Conservation (phyloP, 30 jellyfish, hydroid and myxozoan species). For the Chrysaora quinquecirrha region DNA sequence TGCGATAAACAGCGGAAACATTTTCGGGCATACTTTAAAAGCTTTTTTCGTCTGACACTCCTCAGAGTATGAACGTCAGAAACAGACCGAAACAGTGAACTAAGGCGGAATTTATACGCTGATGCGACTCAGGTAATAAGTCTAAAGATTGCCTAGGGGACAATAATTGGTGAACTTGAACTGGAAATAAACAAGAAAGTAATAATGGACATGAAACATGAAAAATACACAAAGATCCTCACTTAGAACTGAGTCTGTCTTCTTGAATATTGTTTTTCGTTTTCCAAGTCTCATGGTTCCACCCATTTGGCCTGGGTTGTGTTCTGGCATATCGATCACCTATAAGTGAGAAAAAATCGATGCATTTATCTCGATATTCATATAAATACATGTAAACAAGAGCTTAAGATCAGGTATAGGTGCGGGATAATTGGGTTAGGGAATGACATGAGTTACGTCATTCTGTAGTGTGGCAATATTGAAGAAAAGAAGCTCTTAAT, state of each 20-base stretch:
- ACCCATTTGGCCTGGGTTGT: conserved; percentile 96
- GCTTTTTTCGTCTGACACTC: no score
- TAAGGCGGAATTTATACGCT: no score
- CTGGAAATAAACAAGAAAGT: neutral
- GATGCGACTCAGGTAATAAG: no score
- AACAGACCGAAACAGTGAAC: no score
- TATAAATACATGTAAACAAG: no score
- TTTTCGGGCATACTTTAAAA: no score
- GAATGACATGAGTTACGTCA: neutral
- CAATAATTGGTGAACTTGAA: no score
- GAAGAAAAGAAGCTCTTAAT: neutral
- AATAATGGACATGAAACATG: neutral
- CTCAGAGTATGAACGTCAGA: no score
- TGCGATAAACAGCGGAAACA: no score
- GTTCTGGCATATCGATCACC: conserved; percentile 99
- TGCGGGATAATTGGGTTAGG: neutral
- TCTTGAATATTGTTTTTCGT: conserved; percentile 80
- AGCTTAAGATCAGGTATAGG: neutral
- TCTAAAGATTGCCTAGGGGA: no score
- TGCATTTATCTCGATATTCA: no score
- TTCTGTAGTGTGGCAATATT: neutral
- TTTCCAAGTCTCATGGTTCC: conserved; percentile 98
- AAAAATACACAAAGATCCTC: conserved; percentile 2
- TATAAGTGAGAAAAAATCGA: neutral
- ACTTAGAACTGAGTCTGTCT: conserved; percentile 64